Conservation (phyloP, 1,140 invertebrate species). For the Aphelenchoides besseyi region DNA sequence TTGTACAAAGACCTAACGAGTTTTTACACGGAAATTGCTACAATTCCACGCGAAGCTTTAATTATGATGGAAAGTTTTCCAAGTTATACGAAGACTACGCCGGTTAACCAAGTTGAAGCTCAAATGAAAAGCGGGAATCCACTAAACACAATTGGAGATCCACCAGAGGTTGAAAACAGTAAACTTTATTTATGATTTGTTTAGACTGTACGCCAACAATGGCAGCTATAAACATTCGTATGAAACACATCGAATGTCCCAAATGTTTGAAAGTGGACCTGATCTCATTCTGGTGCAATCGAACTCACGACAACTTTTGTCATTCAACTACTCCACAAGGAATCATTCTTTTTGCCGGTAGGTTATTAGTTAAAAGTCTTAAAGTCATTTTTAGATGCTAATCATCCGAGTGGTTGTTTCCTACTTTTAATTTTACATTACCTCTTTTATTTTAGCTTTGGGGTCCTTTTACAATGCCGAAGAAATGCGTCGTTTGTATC, state of each 20-base stretch:
- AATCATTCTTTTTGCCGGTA: too few species aligned
- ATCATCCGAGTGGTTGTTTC: too few species aligned
- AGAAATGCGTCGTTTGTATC: too few species aligned
- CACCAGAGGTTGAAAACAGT: background rate
- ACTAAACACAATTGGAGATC: background rate
- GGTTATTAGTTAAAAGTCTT: too few species aligned
- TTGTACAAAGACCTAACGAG: background rate
- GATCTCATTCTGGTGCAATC: too few species aligned
- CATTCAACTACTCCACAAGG: background rate
- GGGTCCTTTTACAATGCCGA: too few species aligned
- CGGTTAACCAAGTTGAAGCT: background rate
- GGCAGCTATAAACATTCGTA: background rate
- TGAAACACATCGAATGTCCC: background rate
- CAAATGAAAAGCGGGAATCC: background rate
- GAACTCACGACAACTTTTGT: too few species aligned
- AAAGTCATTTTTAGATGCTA: too few species aligned
- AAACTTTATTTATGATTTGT: background rate
- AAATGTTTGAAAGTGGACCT: background rate
- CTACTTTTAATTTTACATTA: too few species aligned
- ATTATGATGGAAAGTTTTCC: background rate
- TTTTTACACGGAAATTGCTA: background rate
- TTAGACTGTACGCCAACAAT: too few species aligned
- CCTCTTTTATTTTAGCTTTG: too few species aligned
- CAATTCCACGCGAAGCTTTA: background rate
- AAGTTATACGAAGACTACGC: background rate